These are phyloP conservation scores for Halichondria panicea DNA, from an alignment of 37 sponge, comb jelly and placozoan genomes.

Conservation along the genomic window DNA sequence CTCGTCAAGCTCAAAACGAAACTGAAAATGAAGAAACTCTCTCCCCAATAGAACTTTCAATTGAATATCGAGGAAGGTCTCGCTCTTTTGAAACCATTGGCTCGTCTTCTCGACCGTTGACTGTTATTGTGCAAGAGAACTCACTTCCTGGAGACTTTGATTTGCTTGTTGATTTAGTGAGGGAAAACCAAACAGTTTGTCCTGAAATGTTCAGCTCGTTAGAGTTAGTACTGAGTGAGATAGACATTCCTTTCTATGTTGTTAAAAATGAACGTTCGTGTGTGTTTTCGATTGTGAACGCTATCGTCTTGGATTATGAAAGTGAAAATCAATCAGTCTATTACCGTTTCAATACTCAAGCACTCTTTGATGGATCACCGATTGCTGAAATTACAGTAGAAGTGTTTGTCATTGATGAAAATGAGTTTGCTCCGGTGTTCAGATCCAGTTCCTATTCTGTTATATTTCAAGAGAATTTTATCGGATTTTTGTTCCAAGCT, in stretches of 20 bases:
- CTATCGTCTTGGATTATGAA: conserved; percentile 50
- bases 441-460: background rate
- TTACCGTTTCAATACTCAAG: conserved; percentile 30
- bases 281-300: conserved; percentile 14
- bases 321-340: conserved; percentile 17
- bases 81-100: background rate
- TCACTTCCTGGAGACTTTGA: background rate
- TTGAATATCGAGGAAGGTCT: background rate
- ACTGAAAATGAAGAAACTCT: background rate
- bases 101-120: background rate
- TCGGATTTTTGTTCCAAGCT: conserved; percentile 3
- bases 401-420: conserved; percentile 39
- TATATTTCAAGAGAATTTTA: conserved; percentile 36
- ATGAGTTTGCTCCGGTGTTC: conserved; percentile 57
- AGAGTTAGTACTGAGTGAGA: background rate
- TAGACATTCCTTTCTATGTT: conserved; percentile 14
- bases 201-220: background rate
- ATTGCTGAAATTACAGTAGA: background rate
- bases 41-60: background rate
- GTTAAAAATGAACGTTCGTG: background rate
- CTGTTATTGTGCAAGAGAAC: background rate
- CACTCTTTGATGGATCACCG: conserved; percentile 35
- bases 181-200: background rate
- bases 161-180: background rate
- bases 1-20: background rate